phyloP scores from a whole-genome alignment of 30 jellyfish, hydroid and myxozoan genomes.

The Turritopsis rubra region DNA sequence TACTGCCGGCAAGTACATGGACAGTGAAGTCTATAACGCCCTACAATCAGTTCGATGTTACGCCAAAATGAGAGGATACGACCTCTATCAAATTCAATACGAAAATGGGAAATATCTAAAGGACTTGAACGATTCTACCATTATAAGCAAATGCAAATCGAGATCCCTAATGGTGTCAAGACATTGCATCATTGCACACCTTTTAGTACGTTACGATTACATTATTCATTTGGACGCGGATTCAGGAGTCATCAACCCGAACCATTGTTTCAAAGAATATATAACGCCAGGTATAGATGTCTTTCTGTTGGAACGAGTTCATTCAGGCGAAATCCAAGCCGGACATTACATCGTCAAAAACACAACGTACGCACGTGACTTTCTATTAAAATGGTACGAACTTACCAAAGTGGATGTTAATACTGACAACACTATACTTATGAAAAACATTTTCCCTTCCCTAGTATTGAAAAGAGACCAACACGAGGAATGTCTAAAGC shows the following conservation, averaged over 20 bases:
- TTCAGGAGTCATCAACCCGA: slow-evolving; percentile 18
- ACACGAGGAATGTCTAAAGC: background rate
- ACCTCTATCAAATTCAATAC: slow-evolving; percentile 1
- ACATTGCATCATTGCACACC: slow-evolving; percentile 10
- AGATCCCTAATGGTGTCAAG: background rate
- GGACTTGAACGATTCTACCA: background rate
- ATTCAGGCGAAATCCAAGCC: slow-evolving; percentile 28
- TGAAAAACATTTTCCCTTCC: background rate
- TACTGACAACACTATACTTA: background rate
- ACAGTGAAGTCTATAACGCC: slow-evolving; percentile 13
- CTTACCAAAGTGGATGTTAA: background rate
- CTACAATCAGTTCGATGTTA: slow-evolving; percentile 14
- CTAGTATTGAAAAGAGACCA: background rate
- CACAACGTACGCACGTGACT: slow-evolving; percentile 22
- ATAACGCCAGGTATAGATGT: slow-evolving; percentile 28
- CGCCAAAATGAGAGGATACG: slow-evolving; percentile 18
- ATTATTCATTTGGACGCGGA: slow-evolving; percentile 23
- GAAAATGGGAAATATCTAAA: background rate
- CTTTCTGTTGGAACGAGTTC: slow-evolving; percentile 25
- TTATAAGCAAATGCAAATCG: background rate
- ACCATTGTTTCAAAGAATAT: slow-evolving; percentile 26
- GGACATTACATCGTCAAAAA: slow-evolving; percentile 28
- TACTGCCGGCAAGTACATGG: background rate
- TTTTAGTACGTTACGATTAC: background rate
- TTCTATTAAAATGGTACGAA: background rate